These are phyloP conservation scores for Geopemphigus sp. DNA, from an alignment of 1,140 invertebrate species.

Conservation along the genomic window DNA sequence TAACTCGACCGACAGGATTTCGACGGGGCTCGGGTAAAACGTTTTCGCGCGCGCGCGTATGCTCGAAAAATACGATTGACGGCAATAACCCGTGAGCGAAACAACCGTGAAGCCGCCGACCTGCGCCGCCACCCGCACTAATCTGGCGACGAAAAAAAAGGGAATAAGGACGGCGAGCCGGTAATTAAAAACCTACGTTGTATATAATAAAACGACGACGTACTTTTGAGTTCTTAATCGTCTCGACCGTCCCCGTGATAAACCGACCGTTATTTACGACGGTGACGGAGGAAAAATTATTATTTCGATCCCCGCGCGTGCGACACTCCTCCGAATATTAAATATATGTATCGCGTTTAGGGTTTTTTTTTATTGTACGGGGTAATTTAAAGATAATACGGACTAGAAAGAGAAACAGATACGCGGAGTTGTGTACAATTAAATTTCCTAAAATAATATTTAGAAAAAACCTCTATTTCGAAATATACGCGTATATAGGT, in stretches of 20 bases:
- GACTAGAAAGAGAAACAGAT: conserved; percentile 4
- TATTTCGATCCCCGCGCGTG: background rate
- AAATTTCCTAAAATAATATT: conserved; percentile 27
- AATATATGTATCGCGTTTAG: background rate
- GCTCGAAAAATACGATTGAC: conserved; percentile 1
- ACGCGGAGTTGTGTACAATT: background rate
- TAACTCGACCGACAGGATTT: background rate
- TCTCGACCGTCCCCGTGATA: background rate
- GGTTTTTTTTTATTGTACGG: conserved; percentile 16
- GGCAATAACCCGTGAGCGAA: background rate
- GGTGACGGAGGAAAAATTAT: background rate
- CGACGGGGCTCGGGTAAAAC: background rate
- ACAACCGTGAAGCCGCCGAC: background rate
- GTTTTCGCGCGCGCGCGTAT: background rate
- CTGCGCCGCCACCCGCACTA: too few relatives aligned
- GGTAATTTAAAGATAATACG: conserved; percentile 3
- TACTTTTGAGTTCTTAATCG: conserved; percentile 13
- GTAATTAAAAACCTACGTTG: conserved; percentile 16
- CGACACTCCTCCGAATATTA: background rate
- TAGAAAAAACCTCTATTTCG: background rate
- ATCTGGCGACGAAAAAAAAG: too few relatives aligned
- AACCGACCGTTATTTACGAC: background rate
- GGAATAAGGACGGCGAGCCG: too few relatives aligned
- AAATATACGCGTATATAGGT: too few relatives aligned
- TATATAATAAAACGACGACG: background rate